These are phyloP conservation scores for Caenorhabditis becei DNA, from an alignment of 2,888 invertebrate genomes.

Conservation along the genomic window DNA sequence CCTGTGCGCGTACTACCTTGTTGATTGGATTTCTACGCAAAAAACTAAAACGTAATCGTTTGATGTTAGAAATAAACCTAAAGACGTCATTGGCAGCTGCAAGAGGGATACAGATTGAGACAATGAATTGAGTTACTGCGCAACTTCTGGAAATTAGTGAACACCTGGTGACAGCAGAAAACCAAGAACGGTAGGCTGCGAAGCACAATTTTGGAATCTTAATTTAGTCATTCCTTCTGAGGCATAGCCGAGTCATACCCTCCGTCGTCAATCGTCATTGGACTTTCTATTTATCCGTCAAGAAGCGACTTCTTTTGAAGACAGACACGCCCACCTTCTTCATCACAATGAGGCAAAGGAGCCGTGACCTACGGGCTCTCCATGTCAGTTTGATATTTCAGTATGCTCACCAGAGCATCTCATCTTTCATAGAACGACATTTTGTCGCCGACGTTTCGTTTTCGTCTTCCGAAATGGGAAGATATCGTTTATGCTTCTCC, in stretches of 20 bases:
- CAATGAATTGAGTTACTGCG: background rate
- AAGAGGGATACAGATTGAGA: background rate
- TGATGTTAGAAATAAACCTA: background rate
- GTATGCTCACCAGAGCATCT: constrained; percentile 53
- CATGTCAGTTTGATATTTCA: constrained; percentile 54
- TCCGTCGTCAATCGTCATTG: too few species aligned
- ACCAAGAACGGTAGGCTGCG: too few species aligned
- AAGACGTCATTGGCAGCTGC: background rate
- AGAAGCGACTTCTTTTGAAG: background rate
- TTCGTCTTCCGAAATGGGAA: constrained; percentile 9
- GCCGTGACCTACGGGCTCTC: constrained; percentile 44
- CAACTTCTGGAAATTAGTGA: background rate
- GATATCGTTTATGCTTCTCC: constrained; percentile 14
- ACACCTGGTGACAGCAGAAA: background rate
- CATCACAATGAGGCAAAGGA: constrained; percentile 16
- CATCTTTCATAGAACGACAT: constrained; percentile 50
- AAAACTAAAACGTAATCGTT: background rate
- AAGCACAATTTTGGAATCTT: too few species aligned
- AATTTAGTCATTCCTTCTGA: too few species aligned
- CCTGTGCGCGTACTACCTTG: background rate
- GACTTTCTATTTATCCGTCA: too few species aligned
- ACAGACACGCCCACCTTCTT: constrained; percentile 19
- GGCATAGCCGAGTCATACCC: too few species aligned
- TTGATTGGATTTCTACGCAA: constrained; percentile 1
- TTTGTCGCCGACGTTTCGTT: constrained; percentile 25